Evolutionary conservation across 2,113 vertebrate species (phyloP).

Genomic region (Peromyscus leucopus): DNA sequence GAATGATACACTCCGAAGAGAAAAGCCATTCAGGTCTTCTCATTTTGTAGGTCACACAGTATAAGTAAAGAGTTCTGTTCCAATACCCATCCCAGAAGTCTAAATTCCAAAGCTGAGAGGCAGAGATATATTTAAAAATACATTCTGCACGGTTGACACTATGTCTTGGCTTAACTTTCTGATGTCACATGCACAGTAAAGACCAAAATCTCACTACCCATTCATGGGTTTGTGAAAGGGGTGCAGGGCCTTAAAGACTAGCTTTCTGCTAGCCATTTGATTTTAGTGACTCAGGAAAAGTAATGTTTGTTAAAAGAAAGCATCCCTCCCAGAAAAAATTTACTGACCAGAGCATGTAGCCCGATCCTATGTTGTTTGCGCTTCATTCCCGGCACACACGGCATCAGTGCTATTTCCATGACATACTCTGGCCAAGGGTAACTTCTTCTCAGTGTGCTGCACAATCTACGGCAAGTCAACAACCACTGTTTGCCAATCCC

Average conservation of each 20-base stretch:
- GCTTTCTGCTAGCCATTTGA: background rate
- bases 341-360: background rate
- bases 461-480: constrained; percentile 57
- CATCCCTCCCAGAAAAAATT: background rate
- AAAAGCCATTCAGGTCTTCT: constrained; percentile 28
- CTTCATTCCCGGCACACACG: background rate
- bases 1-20: constrained; percentile 18
- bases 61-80: constrained; percentile 15
- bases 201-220: constrained; percentile 5
- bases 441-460: constrained; percentile 42
- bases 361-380: constrained; percentile 19
- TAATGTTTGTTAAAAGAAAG: background rate
- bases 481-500: constrained; percentile 26
- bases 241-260: background rate
- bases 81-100: background rate
- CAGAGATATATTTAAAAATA: background rate
- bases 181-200: background rate
- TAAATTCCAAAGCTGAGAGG: constrained; percentile 60
- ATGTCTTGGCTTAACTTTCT: background rate
- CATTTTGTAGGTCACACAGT: background rate
- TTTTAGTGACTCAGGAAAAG: constrained; percentile 19
- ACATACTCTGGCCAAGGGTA: constrained; percentile 16
- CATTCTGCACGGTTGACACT: background rate
- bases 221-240: background rate
- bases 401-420: background rate